Evolutionary conservation across 2,797 vertebrate genomes (phyloP).

Genomic region (Sebastes steindachneri): DNA sequence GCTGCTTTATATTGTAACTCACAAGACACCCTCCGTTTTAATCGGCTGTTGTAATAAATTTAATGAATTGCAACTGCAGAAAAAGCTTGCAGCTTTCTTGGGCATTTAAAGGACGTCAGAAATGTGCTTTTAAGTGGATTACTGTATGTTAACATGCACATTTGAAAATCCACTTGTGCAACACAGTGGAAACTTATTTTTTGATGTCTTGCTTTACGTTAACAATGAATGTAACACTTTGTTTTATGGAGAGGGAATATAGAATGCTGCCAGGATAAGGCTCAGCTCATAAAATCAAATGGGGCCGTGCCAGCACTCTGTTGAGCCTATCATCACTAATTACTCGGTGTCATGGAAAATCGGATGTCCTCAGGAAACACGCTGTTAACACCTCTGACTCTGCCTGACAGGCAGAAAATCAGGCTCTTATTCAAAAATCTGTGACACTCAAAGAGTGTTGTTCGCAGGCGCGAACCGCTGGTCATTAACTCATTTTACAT

Average conservation of each 20-base stretch:
- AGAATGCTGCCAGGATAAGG: constrained; percentile 9
- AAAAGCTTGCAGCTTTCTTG: not conserved
- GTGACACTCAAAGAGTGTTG: constrained; percentile 24
- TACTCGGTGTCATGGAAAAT: constrained; percentile 51
- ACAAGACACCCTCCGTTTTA: constrained; percentile 8
- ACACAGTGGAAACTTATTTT: not conserved
- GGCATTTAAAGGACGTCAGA: not conserved
- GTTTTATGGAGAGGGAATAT: constrained; percentile 15
- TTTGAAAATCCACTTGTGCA: not conserved
- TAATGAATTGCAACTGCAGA: constrained; percentile 13
- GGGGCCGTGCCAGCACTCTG: not conserved
- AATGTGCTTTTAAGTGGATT: not conserved
- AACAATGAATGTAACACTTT: not conserved
- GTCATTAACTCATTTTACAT: constrained; percentile 36
- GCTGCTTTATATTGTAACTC: constrained; percentile 15
- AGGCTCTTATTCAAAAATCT: constrained; percentile 51
- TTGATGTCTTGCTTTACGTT: constrained; percentile 1
- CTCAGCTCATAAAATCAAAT: constrained; percentile 22
- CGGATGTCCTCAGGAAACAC: constrained; percentile 48
- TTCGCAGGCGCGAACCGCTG: constrained; percentile 25
- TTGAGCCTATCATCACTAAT: constrained; percentile 48
- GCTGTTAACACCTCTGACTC: constrained; percentile 26
- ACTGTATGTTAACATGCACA: not conserved
- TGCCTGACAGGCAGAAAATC: constrained; percentile 38
- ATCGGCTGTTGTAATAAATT: constrained; percentile 3